Evolutionary conservation across 2,113 vertebrate species (phyloP), one percentile per base, ranked within the genome.

Genomic region (Chascanopsetta lugubris): DNA sequence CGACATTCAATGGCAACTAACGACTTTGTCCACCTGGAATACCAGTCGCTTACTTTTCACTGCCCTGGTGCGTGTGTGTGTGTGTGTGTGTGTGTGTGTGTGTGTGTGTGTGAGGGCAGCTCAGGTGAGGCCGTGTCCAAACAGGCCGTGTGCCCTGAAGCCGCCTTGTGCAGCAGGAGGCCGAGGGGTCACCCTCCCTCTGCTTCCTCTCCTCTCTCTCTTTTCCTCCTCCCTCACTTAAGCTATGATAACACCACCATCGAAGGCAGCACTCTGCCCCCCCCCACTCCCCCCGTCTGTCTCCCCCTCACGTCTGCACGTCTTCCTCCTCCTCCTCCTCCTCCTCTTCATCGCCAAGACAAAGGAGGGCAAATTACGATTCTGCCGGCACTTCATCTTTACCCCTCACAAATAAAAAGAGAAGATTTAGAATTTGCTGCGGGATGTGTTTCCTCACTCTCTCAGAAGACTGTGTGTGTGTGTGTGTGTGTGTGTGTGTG

Each of bases 91-190:
- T 45, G 20, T 45, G 43, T 45, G 43, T 45, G 42, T 45, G 40
- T 42, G 40, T 42, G 40, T 42, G 40, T 42, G 17, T 42, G 40
- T 42, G 42, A 45, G 25, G 56, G 54, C 56, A 47, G 67, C 76
- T 80, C 61, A 72, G 72, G 61, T 61, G 38, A 66, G 43, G 47
- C 40, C 70, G 29, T 63, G 85, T 81, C 61, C 36, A 36, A 87
- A 86, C 83, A 78, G 56, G 69, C 64, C 10, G 10, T 27, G 26
- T 74, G 62, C 57, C 82, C 78, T 65, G 32, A 49, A 75, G 84
- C 70, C 21, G 21, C 1, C 20, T 29, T 43, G 30, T 45, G 65
- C 54, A 69, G 65, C 62, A 67, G 66, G 69, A 69, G 48, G 78
- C 61, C n/a, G n/a, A 59, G 27, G 49, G 69, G 77, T 62, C 64